Evolutionary conservation across 2,797 vertebrate genomes (phyloP).

Genomic region (Lepilemur ruficaudatus): DNA sequence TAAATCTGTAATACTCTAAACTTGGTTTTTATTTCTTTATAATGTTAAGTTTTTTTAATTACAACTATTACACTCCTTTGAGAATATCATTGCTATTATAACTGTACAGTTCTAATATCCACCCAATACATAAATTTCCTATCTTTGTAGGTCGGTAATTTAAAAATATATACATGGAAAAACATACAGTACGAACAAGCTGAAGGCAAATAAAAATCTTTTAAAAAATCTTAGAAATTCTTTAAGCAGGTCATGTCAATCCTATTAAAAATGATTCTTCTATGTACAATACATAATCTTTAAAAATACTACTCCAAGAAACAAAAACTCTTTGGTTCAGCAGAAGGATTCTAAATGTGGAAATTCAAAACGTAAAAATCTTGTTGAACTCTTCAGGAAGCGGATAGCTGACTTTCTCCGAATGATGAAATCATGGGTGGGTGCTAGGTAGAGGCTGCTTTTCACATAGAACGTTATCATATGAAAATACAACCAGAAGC

Average conservation of each 20-base stretch:
- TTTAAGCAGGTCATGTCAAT: conserved; percentile 58
- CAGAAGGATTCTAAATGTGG: conserved; percentile 68
- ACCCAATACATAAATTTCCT: conserved; percentile 39
- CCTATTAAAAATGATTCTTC: conserved; percentile 72
- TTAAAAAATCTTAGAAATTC: conserved; percentile 77
- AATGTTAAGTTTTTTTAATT: conserved; percentile 55
- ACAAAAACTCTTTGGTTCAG: conserved; percentile 82
- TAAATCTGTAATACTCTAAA: conserved; percentile 5
- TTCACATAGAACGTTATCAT: conserved; percentile 13
- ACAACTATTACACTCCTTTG: conserved; percentile 35
- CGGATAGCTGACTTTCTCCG: not conserved
- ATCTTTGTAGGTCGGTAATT: conserved; percentile 53
- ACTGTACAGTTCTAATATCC: conserved; percentile 63
- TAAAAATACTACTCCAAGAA: conserved; percentile 76
- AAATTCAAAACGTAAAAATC: not conserved
- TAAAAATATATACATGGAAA: conserved; percentile 78
- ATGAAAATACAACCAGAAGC: conserved; percentile 58
- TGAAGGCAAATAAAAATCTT: conserved; percentile 79
- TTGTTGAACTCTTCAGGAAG: conserved; percentile 30
- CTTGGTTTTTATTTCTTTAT: conserved; percentile 66
- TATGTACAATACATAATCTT: conserved; percentile 77
- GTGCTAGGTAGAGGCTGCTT: not conserved
- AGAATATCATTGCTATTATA: conserved; percentile 55
- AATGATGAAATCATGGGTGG: not conserved
- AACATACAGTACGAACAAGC: conserved; percentile 74